phyloP scores from a whole-genome alignment of 64 coral and sea anemone species.

The Orbicella faveolata region DNA sequence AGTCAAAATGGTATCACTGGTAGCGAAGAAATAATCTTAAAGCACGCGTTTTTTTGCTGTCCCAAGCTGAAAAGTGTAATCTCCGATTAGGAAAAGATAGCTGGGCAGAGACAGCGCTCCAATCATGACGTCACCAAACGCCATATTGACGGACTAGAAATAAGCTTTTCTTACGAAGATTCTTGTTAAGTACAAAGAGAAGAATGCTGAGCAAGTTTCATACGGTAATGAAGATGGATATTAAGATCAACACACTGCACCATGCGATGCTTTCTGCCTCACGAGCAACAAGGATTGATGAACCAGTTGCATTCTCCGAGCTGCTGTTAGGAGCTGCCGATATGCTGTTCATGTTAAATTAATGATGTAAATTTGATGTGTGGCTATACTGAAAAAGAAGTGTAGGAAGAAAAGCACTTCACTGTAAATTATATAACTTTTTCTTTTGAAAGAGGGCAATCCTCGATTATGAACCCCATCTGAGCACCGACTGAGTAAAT shows the following conservation, averaged over 20 bases:
- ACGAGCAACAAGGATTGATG: not conserved
- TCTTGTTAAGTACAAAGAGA: not conserved
- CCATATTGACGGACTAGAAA: not conserved
- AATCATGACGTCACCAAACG: not conserved
- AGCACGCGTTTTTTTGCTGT: too few relatives aligned
- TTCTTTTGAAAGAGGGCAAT: too few relatives aligned
- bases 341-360: not conserved
- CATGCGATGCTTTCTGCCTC: not conserved
- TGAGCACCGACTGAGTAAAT: too few relatives aligned
- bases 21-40: too few relatives aligned
- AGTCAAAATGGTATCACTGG: too few relatives aligned
- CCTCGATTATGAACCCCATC: too few relatives aligned
- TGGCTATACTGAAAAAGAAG: too few relatives aligned
- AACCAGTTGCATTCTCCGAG: not conserved
- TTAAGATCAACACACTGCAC: not conserved
- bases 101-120: not conserved
- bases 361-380: too few relatives aligned
- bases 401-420: too few relatives aligned
- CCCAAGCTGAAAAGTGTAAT: too few relatives aligned
- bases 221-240: not conserved
- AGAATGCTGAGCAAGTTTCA: not conserved
- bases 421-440: too few relatives aligned
- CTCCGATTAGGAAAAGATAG: too few relatives aligned
- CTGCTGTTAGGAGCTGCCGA: not conserved
- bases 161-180: constrained; percentile 14